Base-by-base conservation (phyloP, 2,797 vertebrate species). In the Karalla daura region DNA sequence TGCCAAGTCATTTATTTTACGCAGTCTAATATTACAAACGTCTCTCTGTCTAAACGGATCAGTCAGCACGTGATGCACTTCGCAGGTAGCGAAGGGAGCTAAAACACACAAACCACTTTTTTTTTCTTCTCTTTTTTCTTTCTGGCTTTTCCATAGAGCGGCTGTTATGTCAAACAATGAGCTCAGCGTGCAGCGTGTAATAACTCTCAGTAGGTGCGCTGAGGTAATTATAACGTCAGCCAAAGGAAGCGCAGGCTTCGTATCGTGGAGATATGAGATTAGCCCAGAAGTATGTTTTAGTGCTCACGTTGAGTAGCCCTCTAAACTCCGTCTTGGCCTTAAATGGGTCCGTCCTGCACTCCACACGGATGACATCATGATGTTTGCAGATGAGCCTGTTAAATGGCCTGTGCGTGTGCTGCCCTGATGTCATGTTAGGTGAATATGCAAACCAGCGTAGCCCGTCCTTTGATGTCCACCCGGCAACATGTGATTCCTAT, bases 401-500 rank as follows among this genome's bases (percentile, higher is more conserved):
- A 86, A 89, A 88, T 66, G 71, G 76, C 58, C 61, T 86, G 80
- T 90, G 89, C 82, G 62, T 90, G 88, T 58, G 62, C 68, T 73
- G 74, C 68, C 72, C 78, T 81, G 69, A 88, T 87, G 85, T 90
- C 81, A 85, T 78, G 73, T 80, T 81, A 81, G 70, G 80, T 84
- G 81, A 84, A 85, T 76, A 89, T 85, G 82, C 82, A 78, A 86
- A 86, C 78, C 83, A 80, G 83, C 52, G 74, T 76, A 74, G 64
- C 73, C 79, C 47, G 39, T 72, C 23, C 83, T 91, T 93, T 92
- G 80, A 93, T 89, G 76, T 89, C 80, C 62, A 68, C 50, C 69
- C 69, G 12, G 72, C 58, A 89, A 91, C 91, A 92, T 89, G 86
- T 86, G 87, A 91, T 91, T 91, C 77, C 73, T 87, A 85, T 91